Conservation (phyloP, 2,888 invertebrate species). For the Hetaerina titia region DNA sequence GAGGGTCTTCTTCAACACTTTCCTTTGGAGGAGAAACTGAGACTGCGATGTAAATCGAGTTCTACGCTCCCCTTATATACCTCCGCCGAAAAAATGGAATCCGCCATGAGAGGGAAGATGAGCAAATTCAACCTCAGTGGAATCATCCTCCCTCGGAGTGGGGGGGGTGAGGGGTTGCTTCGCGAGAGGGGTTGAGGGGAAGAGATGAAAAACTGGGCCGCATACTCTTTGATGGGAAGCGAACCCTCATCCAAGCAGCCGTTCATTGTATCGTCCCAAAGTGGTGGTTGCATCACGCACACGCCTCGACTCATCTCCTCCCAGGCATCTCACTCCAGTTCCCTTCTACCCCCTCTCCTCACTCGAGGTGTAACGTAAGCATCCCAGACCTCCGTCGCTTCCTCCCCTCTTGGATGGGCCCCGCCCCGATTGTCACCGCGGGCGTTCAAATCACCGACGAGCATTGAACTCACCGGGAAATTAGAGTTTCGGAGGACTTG, state of each 20-base stretch:
- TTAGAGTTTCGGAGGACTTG: no score
- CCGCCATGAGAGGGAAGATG: background rate
- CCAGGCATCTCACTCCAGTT: no score
- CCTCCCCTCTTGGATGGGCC: no score
- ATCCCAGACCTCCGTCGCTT: no score
- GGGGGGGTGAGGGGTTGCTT: background rate
- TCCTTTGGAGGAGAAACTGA: slow-evolving; percentile 3
- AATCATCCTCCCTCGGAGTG: background rate
- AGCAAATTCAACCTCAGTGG: background rate
- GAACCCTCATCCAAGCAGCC: background rate
- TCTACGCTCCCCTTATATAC: slow-evolving; percentile 36
- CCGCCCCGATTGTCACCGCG: no score
- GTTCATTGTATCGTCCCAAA: background rate
- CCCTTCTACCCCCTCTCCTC: no score
- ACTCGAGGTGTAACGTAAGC: no score
- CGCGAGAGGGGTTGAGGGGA: slow-evolving; percentile 12
- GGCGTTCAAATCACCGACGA: no score
- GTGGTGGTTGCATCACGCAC: slow-evolving; percentile 31
- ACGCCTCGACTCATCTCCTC: background rate
- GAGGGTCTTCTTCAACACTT: background rate
- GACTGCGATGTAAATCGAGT: background rate
- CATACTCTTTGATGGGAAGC: slow-evolving; percentile 33
- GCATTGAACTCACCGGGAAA: no score
- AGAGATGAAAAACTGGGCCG: slow-evolving; percentile 39
- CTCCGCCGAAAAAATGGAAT: background rate